Base-by-base conservation (phyloP, 2,888 invertebrate genomes). In the Arrhopalites spinosus region DNA sequence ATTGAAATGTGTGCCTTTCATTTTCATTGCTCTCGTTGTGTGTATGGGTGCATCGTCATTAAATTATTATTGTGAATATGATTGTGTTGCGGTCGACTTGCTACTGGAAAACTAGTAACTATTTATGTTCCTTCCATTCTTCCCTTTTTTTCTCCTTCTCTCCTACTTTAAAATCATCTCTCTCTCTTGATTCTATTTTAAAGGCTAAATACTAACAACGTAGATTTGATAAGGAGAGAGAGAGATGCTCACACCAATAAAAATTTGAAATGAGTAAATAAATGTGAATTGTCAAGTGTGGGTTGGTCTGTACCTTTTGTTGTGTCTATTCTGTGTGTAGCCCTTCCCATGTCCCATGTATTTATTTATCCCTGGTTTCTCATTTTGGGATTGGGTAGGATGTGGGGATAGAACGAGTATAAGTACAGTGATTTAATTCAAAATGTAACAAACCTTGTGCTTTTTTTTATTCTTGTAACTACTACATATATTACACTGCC, bases 1-100 rank as follows among this genome's bases (percentile, higher is more conserved):
- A 75, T 75, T 70, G 75, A 75, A 75, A 75, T 74, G 70, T n/a
- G n/a, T 36, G 36, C 66, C 29, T 75, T 74, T 69, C 69, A 71
- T 56, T 36, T 71, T 63, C 66, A 66, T 50, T 53, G 56, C 29
- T 43, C 27, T 56, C 70, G 29, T 13, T 50, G 50, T 50, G 66
- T 45, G 29, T 30, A 43, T 66, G 17, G 30, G 70, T 56, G 56
- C 20, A 70, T 70, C 56, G 56, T 70, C 30, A 56, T 70, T n/a
- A 20, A 25, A 66, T 45, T 66, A 43, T 30, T 29, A 64, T 64
- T 64, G 36, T 63, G 29, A n/a, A 50, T 50, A 15, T 50, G 15
- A 30, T 67, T 70, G 70, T 70, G 70, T 70, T 70, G 70, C 56
- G 70, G 70, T 70, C 56, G 70, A 30, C 50, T 70, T 36, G 36